Evolutionary conservation across 2,797 vertebrate species (phyloP).

Genomic region (Scleropages formosus): DNA sequence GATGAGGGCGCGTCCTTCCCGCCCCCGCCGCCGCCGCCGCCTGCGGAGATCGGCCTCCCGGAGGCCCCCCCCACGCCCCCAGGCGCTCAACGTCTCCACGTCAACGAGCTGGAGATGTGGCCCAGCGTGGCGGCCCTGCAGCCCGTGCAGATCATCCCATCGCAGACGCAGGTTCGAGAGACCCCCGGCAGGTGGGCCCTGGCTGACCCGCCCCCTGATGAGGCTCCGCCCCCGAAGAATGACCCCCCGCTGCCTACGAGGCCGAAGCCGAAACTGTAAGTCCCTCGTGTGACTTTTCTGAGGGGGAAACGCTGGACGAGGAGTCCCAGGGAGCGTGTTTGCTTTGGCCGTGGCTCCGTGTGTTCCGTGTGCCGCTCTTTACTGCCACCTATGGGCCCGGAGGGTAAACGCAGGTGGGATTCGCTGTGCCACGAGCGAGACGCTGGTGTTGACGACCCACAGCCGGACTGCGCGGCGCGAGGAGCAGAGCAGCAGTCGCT

Average conservation of each 20-base stretch:
- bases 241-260: conserved; percentile 86
- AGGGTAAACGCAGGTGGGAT: too few species aligned
- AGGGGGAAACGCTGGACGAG: too few species aligned
- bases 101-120: conserved; percentile 74
- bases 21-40: conserved; percentile 69
- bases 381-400: too few species aligned
- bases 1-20: conserved; percentile 71
- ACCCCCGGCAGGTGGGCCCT: conserved; percentile 65
- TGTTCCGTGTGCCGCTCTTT: too few species aligned
- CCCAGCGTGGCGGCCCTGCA: conserved; percentile 65
- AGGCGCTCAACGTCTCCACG: conserved; percentile 62
- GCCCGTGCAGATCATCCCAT: conserved; percentile 51
- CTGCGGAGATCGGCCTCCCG: conserved; percentile 77
- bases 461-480: too few species aligned
- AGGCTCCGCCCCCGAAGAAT: conserved; percentile 62
- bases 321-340: too few species aligned
- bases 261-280: conserved; percentile 97
- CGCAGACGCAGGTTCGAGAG: conserved; percentile 48
- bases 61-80: conserved; percentile 77
- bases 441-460: too few species aligned
- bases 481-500: too few species aligned
- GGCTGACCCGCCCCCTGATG: conserved; percentile 43
- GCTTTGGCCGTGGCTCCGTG: too few species aligned
- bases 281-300: too few species aligned
- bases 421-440: too few species aligned